Conservation (phyloP, 1,140 invertebrate species). For the Tetragnatha versicolor region DNA sequence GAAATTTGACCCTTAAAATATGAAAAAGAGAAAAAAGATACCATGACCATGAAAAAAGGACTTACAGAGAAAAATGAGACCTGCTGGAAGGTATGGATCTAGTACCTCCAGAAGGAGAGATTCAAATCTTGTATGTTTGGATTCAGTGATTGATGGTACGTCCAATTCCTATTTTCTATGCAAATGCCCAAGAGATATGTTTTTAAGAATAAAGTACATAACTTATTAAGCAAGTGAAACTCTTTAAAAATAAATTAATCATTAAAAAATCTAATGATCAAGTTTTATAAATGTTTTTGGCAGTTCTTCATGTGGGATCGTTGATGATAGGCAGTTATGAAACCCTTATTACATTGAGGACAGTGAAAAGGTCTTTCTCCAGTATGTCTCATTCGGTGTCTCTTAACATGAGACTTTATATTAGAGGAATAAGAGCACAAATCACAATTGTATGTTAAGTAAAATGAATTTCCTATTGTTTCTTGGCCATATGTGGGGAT, state of each 20-base stretch:
- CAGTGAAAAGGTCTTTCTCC: slow-evolving; percentile 60
- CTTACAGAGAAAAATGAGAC: too few relatives aligned
- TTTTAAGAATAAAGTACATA: neutral
- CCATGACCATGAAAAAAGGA: too few relatives aligned
- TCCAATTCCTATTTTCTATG: neutral
- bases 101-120: too few relatives aligned
- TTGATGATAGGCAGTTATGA: slow-evolving; percentile 13
- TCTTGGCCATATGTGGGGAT: too few relatives aligned
- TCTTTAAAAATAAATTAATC: too few relatives aligned
- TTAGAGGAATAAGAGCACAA: slow-evolving; percentile 8
- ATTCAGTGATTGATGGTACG: neutral
- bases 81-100: too few relatives aligned
- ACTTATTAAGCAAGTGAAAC: neutral
- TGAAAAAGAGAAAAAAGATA: too few relatives aligned
- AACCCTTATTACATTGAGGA: slow-evolving; percentile 1
- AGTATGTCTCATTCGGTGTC: slow-evolving; percentile 56
- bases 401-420: neutral
- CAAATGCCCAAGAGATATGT: neutral
- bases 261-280: too few relatives aligned
- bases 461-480: too few relatives aligned
- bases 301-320: slow-evolving; percentile 1
- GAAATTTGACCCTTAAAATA: too few relatives aligned
- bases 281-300: neutral
- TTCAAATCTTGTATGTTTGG: neutral
- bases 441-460: slow-evolving; percentile 15